These are phyloP conservation scores for Silurus aristotelis DNA, from an alignment of 2,797 vertebrate genomes.

Conservation along the genomic window DNA sequence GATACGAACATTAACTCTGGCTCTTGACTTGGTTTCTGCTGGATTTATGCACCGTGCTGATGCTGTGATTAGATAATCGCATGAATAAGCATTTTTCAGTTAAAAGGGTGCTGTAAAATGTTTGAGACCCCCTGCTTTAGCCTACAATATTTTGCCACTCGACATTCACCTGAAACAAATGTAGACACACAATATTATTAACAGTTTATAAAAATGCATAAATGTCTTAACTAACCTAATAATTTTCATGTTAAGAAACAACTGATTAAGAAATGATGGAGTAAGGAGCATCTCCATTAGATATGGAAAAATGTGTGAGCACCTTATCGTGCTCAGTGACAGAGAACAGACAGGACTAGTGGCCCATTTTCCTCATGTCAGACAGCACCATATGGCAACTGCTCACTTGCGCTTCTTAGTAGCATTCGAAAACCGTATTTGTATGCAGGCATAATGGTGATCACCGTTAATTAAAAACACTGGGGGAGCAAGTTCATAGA, in stretches of 20 bases:
- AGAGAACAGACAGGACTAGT: conserved; percentile 80
- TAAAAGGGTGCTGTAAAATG: background rate
- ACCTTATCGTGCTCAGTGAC: conserved; percentile 78
- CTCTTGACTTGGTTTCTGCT: background rate
- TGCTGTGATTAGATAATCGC: background rate
- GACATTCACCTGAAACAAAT: background rate
- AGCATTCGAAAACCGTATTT: conserved; percentile 72
- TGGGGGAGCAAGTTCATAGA: conserved; percentile 62
- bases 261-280: conserved; percentile 36
- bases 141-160: background rate
- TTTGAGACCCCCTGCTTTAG: background rate
- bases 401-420: conserved; percentile 70
- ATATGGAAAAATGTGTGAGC: conserved; percentile 57
- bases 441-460: conserved; percentile 73
- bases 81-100: conserved; percentile 1
- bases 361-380: conserved; percentile 83
- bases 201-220: background rate
- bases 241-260: background rate
- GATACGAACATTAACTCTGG: background rate
- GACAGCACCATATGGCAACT: conserved; percentile 82
- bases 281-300: conserved; percentile 38
- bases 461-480: conserved; percentile 78
- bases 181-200: background rate
- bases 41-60: background rate
- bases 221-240: conserved; percentile 24